Evolutionary conservation across 2,888 invertebrate species (phyloP).

Genomic region (Drosophila multiciliata): DNA sequence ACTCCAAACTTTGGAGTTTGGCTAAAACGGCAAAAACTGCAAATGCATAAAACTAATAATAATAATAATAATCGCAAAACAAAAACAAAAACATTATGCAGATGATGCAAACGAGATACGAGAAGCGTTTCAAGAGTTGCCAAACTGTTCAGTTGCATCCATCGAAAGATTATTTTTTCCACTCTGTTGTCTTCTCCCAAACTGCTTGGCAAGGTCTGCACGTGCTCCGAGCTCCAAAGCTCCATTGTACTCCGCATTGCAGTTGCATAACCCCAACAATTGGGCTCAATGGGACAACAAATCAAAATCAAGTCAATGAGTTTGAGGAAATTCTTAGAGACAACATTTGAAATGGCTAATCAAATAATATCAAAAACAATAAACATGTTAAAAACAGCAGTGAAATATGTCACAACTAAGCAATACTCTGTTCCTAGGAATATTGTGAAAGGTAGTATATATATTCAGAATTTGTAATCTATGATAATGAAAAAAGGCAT

Average conservation of each 20-base stretch:
- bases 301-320: slow-evolving; percentile 55
- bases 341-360: slow-evolving; percentile 11
- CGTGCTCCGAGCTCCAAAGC: slow-evolving; percentile 52
- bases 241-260: slow-evolving; percentile 61
- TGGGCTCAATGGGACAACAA: slow-evolving; percentile 68
- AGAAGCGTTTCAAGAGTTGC: slow-evolving; percentile 59
- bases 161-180: slow-evolving; percentile 18
- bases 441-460: background rate
- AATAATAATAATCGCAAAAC: slow-evolving; percentile 73
- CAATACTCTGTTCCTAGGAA: background rate
- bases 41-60: slow-evolving; percentile 51
- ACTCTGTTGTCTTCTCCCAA: slow-evolving; percentile 1
- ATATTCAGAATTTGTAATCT: background rate
- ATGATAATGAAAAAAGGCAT: background rate
- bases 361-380: slow-evolving; percentile 15
- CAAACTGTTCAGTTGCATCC: slow-evolving; percentile 45
- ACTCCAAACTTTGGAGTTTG: slow-evolving; percentile 25
- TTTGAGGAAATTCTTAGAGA: slow-evolving; percentile 48
- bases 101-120: slow-evolving; percentile 72
- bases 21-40: slow-evolving; percentile 32
- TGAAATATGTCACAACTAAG: background rate
- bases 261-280: slow-evolving; percentile 64
- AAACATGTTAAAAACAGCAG: background rate
- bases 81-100: slow-evolving; percentile 44
- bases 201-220: slow-evolving; percentile 68